These are phyloP conservation scores for Microplitis mediator DNA, from an alignment of 1,140 invertebrate species.

Conservation along the genomic window DNA sequence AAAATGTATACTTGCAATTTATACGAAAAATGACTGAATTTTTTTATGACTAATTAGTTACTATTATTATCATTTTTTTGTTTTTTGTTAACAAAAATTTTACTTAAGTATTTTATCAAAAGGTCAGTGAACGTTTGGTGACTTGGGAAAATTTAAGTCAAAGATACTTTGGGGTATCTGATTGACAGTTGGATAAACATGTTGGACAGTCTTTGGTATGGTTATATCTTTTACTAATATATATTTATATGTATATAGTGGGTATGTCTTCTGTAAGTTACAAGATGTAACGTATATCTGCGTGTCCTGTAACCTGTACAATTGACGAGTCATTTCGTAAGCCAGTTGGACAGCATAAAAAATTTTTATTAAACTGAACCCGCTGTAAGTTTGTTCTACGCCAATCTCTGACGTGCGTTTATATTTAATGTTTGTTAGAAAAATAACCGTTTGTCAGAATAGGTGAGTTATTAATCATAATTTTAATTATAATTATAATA, in stretches of 20 bases:
- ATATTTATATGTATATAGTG: too few relatives aligned
- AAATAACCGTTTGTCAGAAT: too few relatives aligned
- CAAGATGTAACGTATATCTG: too few relatives aligned
- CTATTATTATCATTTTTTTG: not conserved
- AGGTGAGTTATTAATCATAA: too few relatives aligned
- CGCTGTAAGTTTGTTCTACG: not conserved
- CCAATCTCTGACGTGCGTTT: not conserved
- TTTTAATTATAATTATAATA: too few relatives aligned
- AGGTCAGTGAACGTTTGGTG: not conserved
- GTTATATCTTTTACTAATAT: too few relatives aligned
- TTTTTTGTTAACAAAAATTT: too few relatives aligned
- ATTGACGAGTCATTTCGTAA: conserved; percentile 28
- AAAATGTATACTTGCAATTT: too few relatives aligned
- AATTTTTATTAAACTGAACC: not conserved
- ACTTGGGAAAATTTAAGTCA: not conserved
- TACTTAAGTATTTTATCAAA: not conserved
- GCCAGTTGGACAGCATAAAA: conserved; percentile 21
- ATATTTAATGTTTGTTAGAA: too few relatives aligned
- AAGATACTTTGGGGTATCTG: conserved; percentile 17
- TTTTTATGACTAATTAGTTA: not conserved
- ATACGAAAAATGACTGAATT: too few relatives aligned
- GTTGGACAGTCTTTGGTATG: conserved; percentile 11
- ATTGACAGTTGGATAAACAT: conserved; percentile 31
- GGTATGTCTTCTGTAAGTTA: too few relatives aligned
- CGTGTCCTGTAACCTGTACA: conserved; percentile 8